A percentile compares a stretch with the other conserved stretches of the same genome.
Conservation (phyloP, 2,113 vertebrate species). For the Strigops habroptila region DNA sequence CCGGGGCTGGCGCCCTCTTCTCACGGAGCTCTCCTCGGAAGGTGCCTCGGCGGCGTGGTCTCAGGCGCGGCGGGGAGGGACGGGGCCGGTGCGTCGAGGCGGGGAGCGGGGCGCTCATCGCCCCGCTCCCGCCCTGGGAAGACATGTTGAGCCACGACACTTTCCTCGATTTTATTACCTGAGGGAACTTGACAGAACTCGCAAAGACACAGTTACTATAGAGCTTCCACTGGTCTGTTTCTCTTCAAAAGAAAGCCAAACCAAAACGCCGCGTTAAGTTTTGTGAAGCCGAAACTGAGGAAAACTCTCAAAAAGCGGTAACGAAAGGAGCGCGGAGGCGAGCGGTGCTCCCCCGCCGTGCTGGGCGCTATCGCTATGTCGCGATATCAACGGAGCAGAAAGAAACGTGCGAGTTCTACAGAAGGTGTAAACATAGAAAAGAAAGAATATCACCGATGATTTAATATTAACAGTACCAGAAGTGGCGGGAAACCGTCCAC, state of each 20-base stretch:
- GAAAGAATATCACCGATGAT: constrained; percentile 29
- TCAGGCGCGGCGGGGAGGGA: not conserved
- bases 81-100: too few species aligned
- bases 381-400: not conserved
- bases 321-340: not conserved
- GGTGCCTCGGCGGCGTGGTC: not conserved
- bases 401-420: not conserved
- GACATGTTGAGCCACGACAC: not conserved
- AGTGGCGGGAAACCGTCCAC: constrained; percentile 46
- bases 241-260: not conserved
- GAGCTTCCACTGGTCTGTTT: not conserved
- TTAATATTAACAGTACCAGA: constrained; percentile 46
- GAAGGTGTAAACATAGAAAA: not conserved
- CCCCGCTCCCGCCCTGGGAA: not conserved
- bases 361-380: not conserved
- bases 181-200: constrained; percentile 31
- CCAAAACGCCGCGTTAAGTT: not conserved
- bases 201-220: not conserved
- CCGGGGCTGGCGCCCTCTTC: not conserved
- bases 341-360: not conserved
- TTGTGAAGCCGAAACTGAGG: not conserved
- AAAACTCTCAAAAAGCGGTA: not conserved
- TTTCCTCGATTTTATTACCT: constrained; percentile 53
- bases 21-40: not conserved
- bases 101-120: not conserved